phyloP scores from a whole-genome alignment of 1,140 invertebrate species.

The Drosophila carrolli region DNA sequence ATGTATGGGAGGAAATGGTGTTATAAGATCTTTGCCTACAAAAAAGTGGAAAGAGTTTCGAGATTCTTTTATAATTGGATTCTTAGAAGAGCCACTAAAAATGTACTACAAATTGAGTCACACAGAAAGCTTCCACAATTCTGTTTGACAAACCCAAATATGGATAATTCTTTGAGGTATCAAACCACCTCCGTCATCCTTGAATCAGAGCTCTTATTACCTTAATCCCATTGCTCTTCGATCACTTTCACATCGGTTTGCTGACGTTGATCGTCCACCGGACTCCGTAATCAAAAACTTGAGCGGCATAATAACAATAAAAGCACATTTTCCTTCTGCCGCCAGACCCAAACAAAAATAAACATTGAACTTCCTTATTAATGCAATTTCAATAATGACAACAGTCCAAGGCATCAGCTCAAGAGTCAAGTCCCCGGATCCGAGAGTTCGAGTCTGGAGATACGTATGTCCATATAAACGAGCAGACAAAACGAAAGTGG shows the following conservation, averaged over 20 bases:
- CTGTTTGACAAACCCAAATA: not conserved
- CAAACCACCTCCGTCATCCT: constrained; percentile 2
- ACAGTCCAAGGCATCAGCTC: constrained; percentile 26
- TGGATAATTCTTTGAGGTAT: not conserved
- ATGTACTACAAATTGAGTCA: not conserved
- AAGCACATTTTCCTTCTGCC: constrained; percentile 18
- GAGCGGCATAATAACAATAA: constrained; percentile 25
- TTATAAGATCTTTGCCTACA: not conserved
- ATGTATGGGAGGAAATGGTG: not conserved
- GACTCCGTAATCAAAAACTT: constrained; percentile 30
- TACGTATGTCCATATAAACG: constrained; percentile 35
- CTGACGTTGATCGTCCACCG: constrained; percentile 32
- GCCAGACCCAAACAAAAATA: constrained; percentile 68
- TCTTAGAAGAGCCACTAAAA: no score
- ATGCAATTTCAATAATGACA: constrained; percentile 77
- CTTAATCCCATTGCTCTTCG: constrained; percentile 1
- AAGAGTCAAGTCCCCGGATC: constrained; percentile 34
- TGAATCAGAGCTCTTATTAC: constrained; percentile 8
- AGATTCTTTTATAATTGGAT: no score
- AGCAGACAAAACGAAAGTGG: constrained; percentile 68
- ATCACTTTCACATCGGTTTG: constrained; percentile 37
- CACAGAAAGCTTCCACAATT: not conserved
- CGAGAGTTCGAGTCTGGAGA: constrained; percentile 33
- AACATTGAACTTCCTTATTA: constrained; percentile 80
- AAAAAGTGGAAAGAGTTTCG: not conserved